Evolutionary conservation across 2,888 invertebrate species (phyloP).

Genomic region (Zygogramma bicolorata): DNA sequence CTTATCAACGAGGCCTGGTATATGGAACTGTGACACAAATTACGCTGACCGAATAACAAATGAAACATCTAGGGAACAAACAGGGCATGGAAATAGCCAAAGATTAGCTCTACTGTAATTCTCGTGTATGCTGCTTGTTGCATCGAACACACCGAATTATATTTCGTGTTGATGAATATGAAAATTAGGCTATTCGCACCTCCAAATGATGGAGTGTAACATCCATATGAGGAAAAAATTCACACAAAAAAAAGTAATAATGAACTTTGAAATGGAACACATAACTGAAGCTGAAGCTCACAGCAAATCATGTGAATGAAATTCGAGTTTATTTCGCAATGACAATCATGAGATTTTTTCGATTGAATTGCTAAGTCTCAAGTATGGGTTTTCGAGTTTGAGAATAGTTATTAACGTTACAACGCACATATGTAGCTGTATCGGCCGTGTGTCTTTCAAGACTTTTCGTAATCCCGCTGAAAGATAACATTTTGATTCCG

Average conservation of each 20-base stretch:
- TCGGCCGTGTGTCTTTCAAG: no score
- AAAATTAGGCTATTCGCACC: background rate
- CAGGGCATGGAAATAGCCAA: background rate
- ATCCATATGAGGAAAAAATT: background rate
- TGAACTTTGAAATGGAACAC: background rate
- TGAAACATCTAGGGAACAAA: background rate
- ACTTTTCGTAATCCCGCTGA: no score
- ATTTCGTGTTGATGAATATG: constrained; percentile 5
- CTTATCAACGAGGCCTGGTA: no score
- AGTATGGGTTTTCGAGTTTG: no score
- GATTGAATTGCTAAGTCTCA: no score
- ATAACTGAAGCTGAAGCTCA: no score
- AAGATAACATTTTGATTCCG: no score
- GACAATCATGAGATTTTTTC: no score
- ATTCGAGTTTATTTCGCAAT: no score
- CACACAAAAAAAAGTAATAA: background rate
- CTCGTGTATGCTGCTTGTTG: constrained; percentile 7
- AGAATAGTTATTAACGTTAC: no score
- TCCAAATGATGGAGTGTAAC: background rate
- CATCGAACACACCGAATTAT: background rate
- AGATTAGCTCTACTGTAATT: background rate
- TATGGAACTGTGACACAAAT: background rate
- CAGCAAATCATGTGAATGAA: no score
- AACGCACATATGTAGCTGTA: no score
- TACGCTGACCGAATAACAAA: background rate